Evolutionary conservation across 1,140 invertebrate species (phyloP).

Genomic region (Pantala flavescens): DNA sequence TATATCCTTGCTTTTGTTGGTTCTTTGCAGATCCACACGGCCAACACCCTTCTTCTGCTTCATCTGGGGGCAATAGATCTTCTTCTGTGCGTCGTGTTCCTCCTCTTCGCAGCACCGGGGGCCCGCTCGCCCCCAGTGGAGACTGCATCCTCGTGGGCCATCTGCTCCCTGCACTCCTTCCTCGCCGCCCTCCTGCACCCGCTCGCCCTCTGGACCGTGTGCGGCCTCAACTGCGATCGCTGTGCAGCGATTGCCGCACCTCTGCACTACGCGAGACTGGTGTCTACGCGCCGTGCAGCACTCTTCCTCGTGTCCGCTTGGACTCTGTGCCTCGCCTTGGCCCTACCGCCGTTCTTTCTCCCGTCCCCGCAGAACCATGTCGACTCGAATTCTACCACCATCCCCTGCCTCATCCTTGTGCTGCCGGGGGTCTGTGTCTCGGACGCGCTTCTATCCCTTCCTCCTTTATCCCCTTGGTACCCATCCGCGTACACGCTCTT

Average conservation of each 20-base stretch:
- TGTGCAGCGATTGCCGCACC: conserved; percentile 68
- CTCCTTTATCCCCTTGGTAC: conserved; percentile 42
- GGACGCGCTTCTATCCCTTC: conserved; percentile 38
- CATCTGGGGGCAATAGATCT: conserved; percentile 58
- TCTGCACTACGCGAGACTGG: conserved; percentile 59
- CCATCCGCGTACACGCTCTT: conserved; percentile 50
- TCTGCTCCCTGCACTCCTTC: conserved; percentile 51
- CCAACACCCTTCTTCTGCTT: conserved; percentile 57
- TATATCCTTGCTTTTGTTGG: too few species aligned
- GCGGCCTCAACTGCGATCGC: conserved; percentile 62
- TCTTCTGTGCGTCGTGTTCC: conserved; percentile 48
- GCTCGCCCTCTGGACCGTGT: conserved; percentile 65
- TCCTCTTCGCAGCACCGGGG: conserved; percentile 39
- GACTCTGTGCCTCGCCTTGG: conserved; percentile 34
- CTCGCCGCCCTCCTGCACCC: conserved; percentile 59
- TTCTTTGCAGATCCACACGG: conserved; percentile 43
- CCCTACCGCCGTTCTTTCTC: conserved; percentile 36
- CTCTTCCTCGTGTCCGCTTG: conserved; percentile 39
- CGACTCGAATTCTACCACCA: conserved; percentile 51
- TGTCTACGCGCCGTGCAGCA: conserved; percentile 50
- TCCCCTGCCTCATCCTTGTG: conserved; percentile 45
- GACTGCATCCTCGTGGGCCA: conserved; percentile 22
- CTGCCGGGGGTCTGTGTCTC: conserved; percentile 49
- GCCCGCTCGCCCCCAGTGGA: conserved; percentile 25
- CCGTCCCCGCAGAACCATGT: conserved; percentile 41